These are phyloP conservation scores for Sinopyrophorus schimmeli DNA, from an alignment of 2,888 invertebrate species.

Conservation along the genomic window DNA sequence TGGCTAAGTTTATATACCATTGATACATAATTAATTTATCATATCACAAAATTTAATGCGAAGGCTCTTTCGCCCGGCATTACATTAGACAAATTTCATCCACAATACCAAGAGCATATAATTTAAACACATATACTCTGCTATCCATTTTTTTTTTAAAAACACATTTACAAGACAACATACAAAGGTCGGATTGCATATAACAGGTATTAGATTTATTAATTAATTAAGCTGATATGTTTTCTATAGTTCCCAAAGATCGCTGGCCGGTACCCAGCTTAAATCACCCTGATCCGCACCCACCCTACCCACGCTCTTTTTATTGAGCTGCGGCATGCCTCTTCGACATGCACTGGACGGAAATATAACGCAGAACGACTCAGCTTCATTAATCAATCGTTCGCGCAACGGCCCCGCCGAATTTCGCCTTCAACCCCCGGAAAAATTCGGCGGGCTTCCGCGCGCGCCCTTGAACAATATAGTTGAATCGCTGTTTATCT, in stretches of 20 bases:
- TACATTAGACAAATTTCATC: conserved; percentile 40
- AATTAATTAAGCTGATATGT: conserved; percentile 73
- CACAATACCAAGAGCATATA: conserved; percentile 50
- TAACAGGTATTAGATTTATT: conserved; percentile 57
- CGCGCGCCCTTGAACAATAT: conserved; percentile 22
- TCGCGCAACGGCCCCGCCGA: too few species aligned
- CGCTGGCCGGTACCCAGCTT: conserved; percentile 49
- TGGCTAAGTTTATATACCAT: conserved; percentile 54
- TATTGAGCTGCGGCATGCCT: conserved; percentile 53
- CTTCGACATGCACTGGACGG: conserved; percentile 56
- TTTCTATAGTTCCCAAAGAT: conserved; percentile 69
- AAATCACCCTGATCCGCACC: conserved; percentile 55
- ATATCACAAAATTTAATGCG: conserved; percentile 51
- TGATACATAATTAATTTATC: conserved; percentile 47
- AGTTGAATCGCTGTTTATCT: conserved; percentile 39
- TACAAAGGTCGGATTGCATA: conserved; percentile 57
- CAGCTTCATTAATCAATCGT: conserved; percentile 30
- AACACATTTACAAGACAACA: conserved; percentile 57
- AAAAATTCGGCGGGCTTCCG: neutral
- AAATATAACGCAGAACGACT: conserved; percentile 54
- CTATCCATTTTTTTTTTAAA: conserved; percentile 44
- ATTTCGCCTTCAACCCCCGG: neutral
- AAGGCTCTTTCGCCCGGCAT: conserved; percentile 25
- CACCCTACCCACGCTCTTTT: conserved; percentile 54
- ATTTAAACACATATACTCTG: conserved; percentile 50